Percentiles rank a stretch among this genome's conserved stretches.
These are phyloP conservation scores for Micronycteris hirsuta DNA, from an alignment of 2,113 vertebrate genomes.

Conservation along the genomic window DNA sequence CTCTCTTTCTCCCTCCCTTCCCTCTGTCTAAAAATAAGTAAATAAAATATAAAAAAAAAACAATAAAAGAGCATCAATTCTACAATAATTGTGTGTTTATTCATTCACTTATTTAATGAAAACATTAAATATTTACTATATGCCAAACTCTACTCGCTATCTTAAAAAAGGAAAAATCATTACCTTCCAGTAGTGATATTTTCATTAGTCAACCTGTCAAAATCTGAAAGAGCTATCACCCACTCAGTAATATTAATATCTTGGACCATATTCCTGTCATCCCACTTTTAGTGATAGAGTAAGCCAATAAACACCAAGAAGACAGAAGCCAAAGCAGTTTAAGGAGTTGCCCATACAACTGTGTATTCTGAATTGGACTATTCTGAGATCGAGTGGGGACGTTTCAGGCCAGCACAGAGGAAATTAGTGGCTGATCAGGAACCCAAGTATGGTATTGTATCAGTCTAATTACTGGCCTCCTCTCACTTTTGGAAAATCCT, in stretches of 20 bases:
- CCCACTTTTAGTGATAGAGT: not conserved
- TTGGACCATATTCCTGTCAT: not conserved
- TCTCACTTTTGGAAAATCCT: not conserved
- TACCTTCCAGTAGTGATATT: constrained; percentile 16
- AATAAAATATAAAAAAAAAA: too few relatives aligned
- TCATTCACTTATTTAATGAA: not conserved
- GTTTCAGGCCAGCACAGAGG: not conserved
- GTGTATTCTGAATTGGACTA: not conserved
- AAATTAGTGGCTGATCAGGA: not conserved
- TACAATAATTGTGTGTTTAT: not conserved
- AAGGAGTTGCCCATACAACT: not conserved
- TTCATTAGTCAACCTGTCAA: not conserved
- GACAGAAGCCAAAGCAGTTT: not conserved
- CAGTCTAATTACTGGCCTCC: not conserved
- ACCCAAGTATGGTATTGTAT: not conserved
- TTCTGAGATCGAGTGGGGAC: not conserved
- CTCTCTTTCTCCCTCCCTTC: too few relatives aligned
- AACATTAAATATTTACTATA: not conserved
- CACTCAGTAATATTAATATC: not conserved
- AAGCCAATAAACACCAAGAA: not conserved
- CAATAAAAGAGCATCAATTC: not conserved
- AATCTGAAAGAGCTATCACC: not conserved
- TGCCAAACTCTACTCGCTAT: not conserved
- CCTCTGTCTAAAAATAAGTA: too few relatives aligned
- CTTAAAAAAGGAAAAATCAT: constrained; percentile 17